A percentile compares a stretch with the other conserved stretches of the same genome.
These are phyloP conservation scores for Cirrhinus mrigala DNA, from an alignment of 2,797 vertebrate species.

Conservation along the genomic window DNA sequence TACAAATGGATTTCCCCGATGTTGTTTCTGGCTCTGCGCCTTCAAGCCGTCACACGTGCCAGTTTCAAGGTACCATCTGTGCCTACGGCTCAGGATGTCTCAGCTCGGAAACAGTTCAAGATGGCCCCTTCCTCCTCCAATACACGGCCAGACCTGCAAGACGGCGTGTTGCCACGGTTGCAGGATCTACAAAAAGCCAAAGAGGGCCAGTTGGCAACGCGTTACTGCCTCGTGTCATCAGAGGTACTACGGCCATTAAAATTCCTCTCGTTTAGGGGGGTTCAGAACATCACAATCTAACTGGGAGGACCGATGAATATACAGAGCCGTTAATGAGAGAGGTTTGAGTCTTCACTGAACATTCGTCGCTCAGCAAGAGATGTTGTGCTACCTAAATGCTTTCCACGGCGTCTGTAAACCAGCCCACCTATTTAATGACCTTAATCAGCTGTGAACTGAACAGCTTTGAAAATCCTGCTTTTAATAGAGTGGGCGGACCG, in stretches of 20 bases:
- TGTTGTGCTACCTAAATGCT: not conserved
- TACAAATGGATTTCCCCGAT: constrained; percentile 42
- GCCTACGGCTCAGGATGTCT: constrained; percentile 30
- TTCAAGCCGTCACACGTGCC: constrained; percentile 14
- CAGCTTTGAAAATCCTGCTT: constrained; percentile 33
- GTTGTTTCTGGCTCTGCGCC: constrained; percentile 36
- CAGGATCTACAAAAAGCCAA: constrained; percentile 5
- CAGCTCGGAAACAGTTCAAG: constrained; percentile 39
- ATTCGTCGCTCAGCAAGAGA: not conserved
- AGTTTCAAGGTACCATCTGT: constrained; percentile 46
- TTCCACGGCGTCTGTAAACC: constrained; percentile 16
- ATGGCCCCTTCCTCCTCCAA: constrained; percentile 13
- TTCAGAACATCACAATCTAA: constrained; percentile 2
- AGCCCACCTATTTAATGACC: constrained; percentile 47
- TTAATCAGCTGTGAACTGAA: constrained; percentile 31
- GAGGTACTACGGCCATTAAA: constrained; percentile 3
- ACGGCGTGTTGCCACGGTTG: constrained; percentile 20
- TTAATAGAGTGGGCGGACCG: constrained; percentile 28
- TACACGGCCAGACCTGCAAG: not conserved
- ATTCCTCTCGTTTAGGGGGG: constrained; percentile 26
- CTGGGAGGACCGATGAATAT: constrained; percentile 16
- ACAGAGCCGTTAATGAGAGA: constrained; percentile 35
- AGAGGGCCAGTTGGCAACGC: constrained; percentile 26
- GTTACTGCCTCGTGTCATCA: constrained; percentile 15
- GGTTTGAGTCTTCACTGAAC: constrained; percentile 30